A percentile compares a stretch with the other conserved stretches of the same genome.
Conservation (phyloP, 2,888 invertebrate genomes). For the Leptinotarsa rubiginosa region DNA sequence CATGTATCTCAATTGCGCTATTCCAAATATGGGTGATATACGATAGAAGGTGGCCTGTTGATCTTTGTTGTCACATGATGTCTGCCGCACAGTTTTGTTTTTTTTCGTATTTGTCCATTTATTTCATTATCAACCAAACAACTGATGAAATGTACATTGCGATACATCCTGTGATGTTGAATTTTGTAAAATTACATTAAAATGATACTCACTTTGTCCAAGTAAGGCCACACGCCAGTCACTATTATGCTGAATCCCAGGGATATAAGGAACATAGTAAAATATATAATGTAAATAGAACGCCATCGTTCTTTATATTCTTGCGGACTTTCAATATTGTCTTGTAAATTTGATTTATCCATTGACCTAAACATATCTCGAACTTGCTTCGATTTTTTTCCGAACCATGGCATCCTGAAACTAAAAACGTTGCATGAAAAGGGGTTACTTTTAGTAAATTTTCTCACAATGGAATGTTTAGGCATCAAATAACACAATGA, state of each 20-base stretch:
- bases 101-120: too few relatives aligned
- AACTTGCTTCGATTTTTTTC: constrained; percentile 47
- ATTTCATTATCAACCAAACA: too few relatives aligned
- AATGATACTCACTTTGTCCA: constrained; percentile 77
- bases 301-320: constrained; percentile 80
- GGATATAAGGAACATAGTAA: constrained; percentile 91
- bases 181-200: background rate
- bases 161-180: background rate
- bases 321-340: constrained; percentile 74
- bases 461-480: too few relatives aligned
- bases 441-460: background rate
- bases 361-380: constrained; percentile 49
- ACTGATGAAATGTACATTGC: too few relatives aligned
- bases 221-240: constrained; percentile 90
- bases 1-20: too few relatives aligned
- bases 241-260: constrained; percentile 88
- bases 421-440: constrained; percentile 11
- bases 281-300: constrained; percentile 85
- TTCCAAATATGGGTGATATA: too few relatives aligned
- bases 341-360: constrained; percentile 44
- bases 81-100: too few relatives aligned
- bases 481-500: too few relatives aligned
- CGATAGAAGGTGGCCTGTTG: too few relatives aligned
- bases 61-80: too few relatives aligned
- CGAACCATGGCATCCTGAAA: constrained; percentile 49